Conservation (phyloP, 2,888 invertebrate genomes). For the Archips crataeganus region DNA sequence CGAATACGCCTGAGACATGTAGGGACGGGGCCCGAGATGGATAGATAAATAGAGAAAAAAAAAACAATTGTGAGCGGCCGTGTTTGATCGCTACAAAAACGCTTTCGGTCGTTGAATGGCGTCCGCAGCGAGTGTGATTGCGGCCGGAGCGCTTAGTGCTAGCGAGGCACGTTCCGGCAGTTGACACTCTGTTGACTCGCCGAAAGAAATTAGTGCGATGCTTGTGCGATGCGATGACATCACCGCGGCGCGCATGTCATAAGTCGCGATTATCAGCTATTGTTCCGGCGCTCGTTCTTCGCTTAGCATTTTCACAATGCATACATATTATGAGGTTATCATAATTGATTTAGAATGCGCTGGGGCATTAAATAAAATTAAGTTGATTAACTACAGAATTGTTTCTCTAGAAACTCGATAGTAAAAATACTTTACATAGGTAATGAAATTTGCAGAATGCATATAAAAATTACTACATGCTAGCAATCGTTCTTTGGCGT, state of each 20-base stretch:
- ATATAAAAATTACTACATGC: background rate
- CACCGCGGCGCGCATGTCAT: constrained; percentile 46
- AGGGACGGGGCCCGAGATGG: background rate
- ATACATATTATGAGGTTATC: constrained; percentile 35
- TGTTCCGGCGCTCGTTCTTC: constrained; percentile 27
- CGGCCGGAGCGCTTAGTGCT: background rate
- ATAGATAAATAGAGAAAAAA: background rate
- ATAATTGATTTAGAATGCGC: constrained; percentile 1
- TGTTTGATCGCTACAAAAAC: background rate
- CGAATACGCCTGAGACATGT: background rate
- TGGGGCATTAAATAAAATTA: background rate
- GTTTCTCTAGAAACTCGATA: background rate
- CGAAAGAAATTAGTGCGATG: constrained; percentile 54
- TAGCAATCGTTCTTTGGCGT: too few species aligned
- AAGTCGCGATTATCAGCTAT: constrained; percentile 36
- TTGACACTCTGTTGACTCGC: constrained; percentile 45
- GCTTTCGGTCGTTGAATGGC: background rate
- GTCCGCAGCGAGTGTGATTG: background rate
- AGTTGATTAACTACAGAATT: background rate
- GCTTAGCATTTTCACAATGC: constrained; percentile 20
- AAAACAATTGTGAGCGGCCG: background rate
- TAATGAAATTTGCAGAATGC: background rate
- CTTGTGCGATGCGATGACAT: constrained; percentile 54
- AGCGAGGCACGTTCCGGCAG: background rate
- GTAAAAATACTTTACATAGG: background rate